Conservation (phyloP, 2,113 vertebrate species). For the Myxocyprinus asiaticus region DNA sequence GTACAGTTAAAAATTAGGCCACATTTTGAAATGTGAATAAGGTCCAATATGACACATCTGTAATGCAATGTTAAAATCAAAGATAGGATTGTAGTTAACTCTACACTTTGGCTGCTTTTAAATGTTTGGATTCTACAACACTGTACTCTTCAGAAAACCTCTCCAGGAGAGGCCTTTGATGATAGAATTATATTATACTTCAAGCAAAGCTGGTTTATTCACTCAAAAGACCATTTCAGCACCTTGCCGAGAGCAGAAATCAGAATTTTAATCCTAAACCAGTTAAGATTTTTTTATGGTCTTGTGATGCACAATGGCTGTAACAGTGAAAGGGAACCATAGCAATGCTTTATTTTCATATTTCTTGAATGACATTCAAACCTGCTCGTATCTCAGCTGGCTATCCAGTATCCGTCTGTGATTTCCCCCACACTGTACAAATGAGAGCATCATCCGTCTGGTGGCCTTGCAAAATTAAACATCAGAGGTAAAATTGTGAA, state of each 20-base stretch:
- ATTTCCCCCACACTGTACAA: conserved; percentile 66
- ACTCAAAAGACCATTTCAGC: neutral
- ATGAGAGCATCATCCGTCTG: conserved; percentile 47
- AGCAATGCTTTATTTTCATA: conserved; percentile 37
- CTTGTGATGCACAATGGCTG: conserved; percentile 22
- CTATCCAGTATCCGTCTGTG: conserved; percentile 46
- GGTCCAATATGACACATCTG: neutral
- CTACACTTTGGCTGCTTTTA: neutral
- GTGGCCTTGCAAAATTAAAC: conserved; percentile 7
- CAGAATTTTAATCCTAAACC: conserved; percentile 45
- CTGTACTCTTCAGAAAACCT: neutral
- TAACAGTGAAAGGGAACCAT: conserved; percentile 26
- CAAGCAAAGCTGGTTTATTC: conserved; percentile 5
- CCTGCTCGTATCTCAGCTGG: conserved; percentile 60
- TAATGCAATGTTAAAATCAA: conserved; percentile 26
- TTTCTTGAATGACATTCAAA: conserved; percentile 70
- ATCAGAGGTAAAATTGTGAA: neutral
- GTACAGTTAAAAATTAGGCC: neutral
- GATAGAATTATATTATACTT: neutral
- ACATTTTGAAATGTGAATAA: no score
- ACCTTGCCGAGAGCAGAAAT: conserved; percentile 13
- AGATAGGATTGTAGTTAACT: conserved; percentile 11
- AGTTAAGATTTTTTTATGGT: conserved; percentile 12
- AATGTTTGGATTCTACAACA: neutral
- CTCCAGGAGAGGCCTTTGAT: neutral